Evolutionary conservation across 2,888 invertebrate genomes (phyloP).

Genomic region (Pristionchus arcanus): DNA sequence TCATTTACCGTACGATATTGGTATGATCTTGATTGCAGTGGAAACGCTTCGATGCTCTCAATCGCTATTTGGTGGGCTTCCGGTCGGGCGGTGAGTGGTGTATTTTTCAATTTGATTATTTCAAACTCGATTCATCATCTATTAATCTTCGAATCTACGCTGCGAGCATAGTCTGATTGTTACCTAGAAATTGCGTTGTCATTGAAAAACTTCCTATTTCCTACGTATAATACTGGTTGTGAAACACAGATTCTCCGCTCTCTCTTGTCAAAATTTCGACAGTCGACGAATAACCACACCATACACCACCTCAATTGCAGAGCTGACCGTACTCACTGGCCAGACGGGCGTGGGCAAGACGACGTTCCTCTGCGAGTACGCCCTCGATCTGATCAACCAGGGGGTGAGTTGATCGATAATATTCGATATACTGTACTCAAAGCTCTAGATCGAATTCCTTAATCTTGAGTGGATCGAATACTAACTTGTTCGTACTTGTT

Average conservation of each 20-base stretch:
- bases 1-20: background rate
- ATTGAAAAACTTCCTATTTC: too few species aligned
- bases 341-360: slow-evolving; percentile 78
- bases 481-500: background rate
- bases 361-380: slow-evolving; percentile 78
- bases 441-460: too few species aligned
- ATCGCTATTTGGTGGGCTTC: slow-evolving; percentile 76
- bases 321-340: slow-evolving; percentile 77
- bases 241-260: background rate
- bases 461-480: background rate
- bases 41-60: slow-evolving; percentile 76
- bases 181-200: too few species aligned
- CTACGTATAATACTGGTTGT: too few species aligned
- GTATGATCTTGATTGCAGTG: slow-evolving; percentile 67
- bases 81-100: slow-evolving; percentile 69
- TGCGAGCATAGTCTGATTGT: too few species aligned
- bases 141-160: too few species aligned
- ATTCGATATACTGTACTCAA: background rate
- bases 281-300: background rate
- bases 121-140: too few species aligned
- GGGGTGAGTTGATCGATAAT: slow-evolving; percentile 65
- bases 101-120: slow-evolving; percentile 55
- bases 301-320: background rate
- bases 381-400: slow-evolving; percentile 76
- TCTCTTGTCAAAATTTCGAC: background rate